Conservation (phyloP, 2,888 invertebrate genomes). For the Chouioia cunea region DNA sequence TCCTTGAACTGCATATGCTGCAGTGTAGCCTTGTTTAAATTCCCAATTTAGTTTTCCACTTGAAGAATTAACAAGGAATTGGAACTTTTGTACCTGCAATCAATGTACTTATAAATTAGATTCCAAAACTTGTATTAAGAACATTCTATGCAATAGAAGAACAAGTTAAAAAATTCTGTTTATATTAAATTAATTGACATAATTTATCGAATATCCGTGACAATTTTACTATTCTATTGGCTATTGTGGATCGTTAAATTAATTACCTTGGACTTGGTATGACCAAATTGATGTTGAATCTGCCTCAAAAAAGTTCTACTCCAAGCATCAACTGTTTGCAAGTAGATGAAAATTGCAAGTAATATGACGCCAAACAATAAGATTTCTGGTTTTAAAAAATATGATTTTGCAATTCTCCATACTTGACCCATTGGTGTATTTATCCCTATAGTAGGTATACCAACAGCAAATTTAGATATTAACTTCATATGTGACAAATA, state of each 20-base stretch:
- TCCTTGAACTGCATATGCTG: conserved; percentile 92
- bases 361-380: conserved; percentile 79
- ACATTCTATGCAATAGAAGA: no score
- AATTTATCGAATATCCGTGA: no score
- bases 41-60: conserved; percentile 78
- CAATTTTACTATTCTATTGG: no score
- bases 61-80: conserved; percentile 62
- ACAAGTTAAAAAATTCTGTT: no score
- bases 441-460: conserved; percentile 73
- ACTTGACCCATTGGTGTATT: conserved; percentile 82
- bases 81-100: conserved; percentile 59
- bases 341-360: conserved; percentile 81
- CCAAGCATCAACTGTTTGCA: conserved; percentile 88
- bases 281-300: conserved; percentile 77
- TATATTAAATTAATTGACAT: no score
- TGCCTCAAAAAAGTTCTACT: conserved; percentile 81
- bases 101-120: conserved; percentile 1
- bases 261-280: conserved; percentile 71
- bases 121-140: no score
- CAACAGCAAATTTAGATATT: conserved; percentile 83
- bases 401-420: conserved; percentile 83
- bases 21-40: conserved; percentile 79
- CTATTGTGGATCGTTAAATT: no score
- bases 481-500: conserved; percentile 89
- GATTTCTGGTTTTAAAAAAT: conserved; percentile 85